Base-by-base conservation (phyloP, 2,888 invertebrate species). In the Dendrolimus pini region DNA sequence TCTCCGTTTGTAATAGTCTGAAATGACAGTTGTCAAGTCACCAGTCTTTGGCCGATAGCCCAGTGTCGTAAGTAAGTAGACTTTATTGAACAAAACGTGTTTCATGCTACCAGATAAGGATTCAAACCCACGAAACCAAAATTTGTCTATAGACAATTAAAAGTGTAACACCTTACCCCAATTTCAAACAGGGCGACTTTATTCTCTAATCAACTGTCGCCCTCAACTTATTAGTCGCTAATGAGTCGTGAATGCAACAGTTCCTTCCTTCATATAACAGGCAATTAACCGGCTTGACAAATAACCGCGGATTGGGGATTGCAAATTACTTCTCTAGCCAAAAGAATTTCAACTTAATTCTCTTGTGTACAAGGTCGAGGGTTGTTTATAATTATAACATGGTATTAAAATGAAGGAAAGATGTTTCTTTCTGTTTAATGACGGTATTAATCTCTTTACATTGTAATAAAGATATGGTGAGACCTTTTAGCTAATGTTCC, bases 391-490 rank as follows among this genome's bases (percentile, higher is more conserved):
- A 1, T 41, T 2, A 47, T 54, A 52, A 8, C 8, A 54, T 57
- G 56, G 63, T 64, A 69, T 71, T 77, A 77, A 74, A 78, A 75
- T 69, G 59, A 75, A 77, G 78, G 78, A 79, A 74, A 78, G 77
- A 82, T 79, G 79, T 72, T 80, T 74, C 76, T 78, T 78, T 82
- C 80, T 77, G 74, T 74, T 67, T 83, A 84, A 84, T 83, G 83
- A 82, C 80, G 75, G 85, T 87, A 85, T 88, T 88, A 85, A 75
- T 75, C 47, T 47, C 12, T 47, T 9, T 47, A 47, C 47, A 47
- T 47, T 47, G 47, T 47, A 47, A 47, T 47, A 47, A 47, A 47
- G 47, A 47, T 10, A 47, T 47, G 47, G 47, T 47, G 47, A 47
- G 47, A 47, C 12, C 47, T 9, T 47, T 47, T 47, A 47, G 47